Conservation (phyloP, 1,140 invertebrate species). For the Spodoptera litura region DNA sequence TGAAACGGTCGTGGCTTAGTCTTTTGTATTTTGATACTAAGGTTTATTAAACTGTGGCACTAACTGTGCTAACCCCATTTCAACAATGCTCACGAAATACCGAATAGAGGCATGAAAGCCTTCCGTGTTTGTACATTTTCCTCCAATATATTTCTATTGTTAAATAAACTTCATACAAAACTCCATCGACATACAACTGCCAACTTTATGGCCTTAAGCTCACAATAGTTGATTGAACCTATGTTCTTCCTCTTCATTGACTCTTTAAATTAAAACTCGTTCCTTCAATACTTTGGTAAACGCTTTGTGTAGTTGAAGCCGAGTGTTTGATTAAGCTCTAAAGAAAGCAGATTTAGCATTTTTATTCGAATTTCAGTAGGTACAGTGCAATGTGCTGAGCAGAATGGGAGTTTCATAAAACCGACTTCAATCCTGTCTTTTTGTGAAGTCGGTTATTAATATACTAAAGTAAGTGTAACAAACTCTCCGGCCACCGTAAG, state of each 20-base stretch:
- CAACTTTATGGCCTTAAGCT: slow-evolving; percentile 14
- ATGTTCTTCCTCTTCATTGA: slow-evolving; percentile 39
- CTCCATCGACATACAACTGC: slow-evolving; percentile 11
- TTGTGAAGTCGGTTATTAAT: background rate
- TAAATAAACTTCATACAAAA: slow-evolving; percentile 15
- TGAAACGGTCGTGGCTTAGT: slow-evolving; percentile 9
- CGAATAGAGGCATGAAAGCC: slow-evolving; percentile 11
- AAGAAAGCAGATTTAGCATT: slow-evolving; percentile 28
- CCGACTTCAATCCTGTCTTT: no score
- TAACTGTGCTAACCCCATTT: slow-evolving; percentile 30
- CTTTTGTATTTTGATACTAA: slow-evolving; percentile 1
- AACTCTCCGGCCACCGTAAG: no score
- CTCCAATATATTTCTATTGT: slow-evolving; percentile 27
- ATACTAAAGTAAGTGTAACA: no score
- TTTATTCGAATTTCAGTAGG: slow-evolving; percentile 42
- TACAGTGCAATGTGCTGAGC: background rate
- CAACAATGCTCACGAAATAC: slow-evolving; percentile 34
- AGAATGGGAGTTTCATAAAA: slow-evolving; percentile 21
- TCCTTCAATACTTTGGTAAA: slow-evolving; percentile 43
- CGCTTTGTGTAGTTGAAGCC: slow-evolving; percentile 23
- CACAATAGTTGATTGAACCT: slow-evolving; percentile 43
- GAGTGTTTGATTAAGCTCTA: slow-evolving; percentile 28
- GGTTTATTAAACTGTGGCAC: slow-evolving; percentile 32
- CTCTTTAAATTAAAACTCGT: slow-evolving; percentile 44
- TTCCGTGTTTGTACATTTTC: slow-evolving; percentile 27